A percentile compares a stretch with the other conserved stretches of the same genome.
These are phyloP conservation scores for Emys orbicularis DNA, from an alignment of 2,797 vertebrate species.

Conservation along the genomic window DNA sequence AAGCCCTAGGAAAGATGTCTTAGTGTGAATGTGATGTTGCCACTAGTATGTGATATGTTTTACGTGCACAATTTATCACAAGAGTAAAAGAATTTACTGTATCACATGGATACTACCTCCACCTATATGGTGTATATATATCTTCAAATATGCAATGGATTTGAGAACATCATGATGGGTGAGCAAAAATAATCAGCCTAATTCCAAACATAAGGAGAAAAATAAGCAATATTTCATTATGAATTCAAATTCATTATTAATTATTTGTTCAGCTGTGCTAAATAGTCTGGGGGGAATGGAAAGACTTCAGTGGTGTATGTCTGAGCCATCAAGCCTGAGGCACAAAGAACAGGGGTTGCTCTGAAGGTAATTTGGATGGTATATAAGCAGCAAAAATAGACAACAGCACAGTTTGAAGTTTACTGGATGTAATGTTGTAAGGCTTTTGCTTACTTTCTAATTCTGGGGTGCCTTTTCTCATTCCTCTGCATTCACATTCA, in stretches of 20 bases:
- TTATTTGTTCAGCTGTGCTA: background rate
- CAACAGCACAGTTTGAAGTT: background rate
- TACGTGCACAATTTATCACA: background rate
- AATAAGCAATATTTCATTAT: background rate
- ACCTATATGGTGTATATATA: background rate
- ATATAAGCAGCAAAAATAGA: background rate
- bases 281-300: background rate
- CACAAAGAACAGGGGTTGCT: background rate
- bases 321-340: background rate
- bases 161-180: background rate
- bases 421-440: background rate
- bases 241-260: background rate
- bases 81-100: background rate
- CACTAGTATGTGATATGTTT: background rate
- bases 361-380: background rate
- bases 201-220: background rate
- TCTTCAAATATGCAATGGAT: background rate
- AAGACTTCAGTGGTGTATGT: background rate
- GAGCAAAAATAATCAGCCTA: background rate
- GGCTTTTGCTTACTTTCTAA: background rate
- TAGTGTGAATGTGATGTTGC: background rate
- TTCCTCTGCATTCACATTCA: background rate
- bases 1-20: background rate
- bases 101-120: rapidly evolving
- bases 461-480: background rate